Evolutionary conservation across 2,888 invertebrate species (phyloP), one percentile per base, ranked within the genome.

Genomic region (Laothoe populi): DNA sequence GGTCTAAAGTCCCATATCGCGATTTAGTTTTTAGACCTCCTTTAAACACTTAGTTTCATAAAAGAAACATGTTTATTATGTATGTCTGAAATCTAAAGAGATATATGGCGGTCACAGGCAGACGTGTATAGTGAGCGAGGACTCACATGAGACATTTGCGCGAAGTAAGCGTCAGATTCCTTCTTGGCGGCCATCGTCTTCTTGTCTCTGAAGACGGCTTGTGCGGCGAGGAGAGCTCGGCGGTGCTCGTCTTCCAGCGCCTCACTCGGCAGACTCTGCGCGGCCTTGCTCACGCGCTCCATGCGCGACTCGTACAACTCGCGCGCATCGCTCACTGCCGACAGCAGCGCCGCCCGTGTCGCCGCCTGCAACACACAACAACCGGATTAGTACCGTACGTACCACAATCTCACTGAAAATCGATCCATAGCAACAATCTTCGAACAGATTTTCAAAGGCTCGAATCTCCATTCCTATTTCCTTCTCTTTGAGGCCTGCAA

Each of bases 251-350:
- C 40, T 1, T 42, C 40, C 23, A 69, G 61, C 8, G 62, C 66
- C 3, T 24, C 21, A 4, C 40, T 42, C 1, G 69, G 66, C 58
- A 66, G 62, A 57, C 66, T 66, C 16, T 64, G 61, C 1, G 62
- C 45, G 16, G 48, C 40, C 2, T 67, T 66, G 40, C 66, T 67
- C 5, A 57, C 57, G 8, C 59, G 53, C 5, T 62, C 38, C 67
- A 69, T 65, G 3, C 61, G 64, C n/a, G 59, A 53, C 42, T 69
- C 67, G 38, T 65, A 69, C 21, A 62, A 49, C 21, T 64, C 66
- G 13, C 62, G 61, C 38, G 64, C 59, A 10, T 63, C 58, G 7
- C 64, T 63, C 16, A 61, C 21, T 11, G 64, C 66, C n/a, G 62
- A 5, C 16, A 66, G 42, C 24, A 69, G 53, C 40, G 63, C 66